A percentile compares a stretch with the other conserved stretches of the same genome.
Evolutionary conservation across 2,888 invertebrate species (phyloP).

Genomic region (Caenorhabditis sinica): DNA sequence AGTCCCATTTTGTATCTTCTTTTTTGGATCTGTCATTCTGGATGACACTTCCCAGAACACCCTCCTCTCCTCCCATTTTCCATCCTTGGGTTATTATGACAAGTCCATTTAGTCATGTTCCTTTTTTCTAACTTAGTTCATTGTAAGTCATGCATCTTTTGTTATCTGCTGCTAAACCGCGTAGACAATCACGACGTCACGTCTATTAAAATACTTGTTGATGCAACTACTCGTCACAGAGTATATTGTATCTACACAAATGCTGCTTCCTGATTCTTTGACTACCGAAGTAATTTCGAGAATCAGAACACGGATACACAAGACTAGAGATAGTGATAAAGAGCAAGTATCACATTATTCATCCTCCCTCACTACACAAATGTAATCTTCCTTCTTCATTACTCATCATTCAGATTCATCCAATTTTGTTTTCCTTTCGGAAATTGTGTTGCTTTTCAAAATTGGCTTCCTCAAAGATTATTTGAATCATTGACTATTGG

Average conservation of each 20-base stretch:
- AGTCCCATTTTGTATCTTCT: constrained; percentile 10
- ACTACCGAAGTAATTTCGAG: neutral
- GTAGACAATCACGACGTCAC: constrained; percentile 39
- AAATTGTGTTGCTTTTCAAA: constrained; percentile 20
- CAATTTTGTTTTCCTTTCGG: constrained; percentile 30
- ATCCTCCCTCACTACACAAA: constrained; percentile 3
- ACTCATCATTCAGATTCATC: constrained; percentile 44
- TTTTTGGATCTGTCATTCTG: constrained; percentile 18
- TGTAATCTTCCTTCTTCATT: constrained; percentile 19
- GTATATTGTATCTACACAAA: constrained; percentile 21
- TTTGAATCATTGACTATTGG: constrained; percentile 34
- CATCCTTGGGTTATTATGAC: constrained; percentile 16
- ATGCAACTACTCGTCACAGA: constrained; percentile 22
- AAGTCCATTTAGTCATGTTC: constrained; percentile 17
- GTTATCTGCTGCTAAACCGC: constrained; percentile 14
- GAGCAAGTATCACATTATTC: constrained; percentile 25
- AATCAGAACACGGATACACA: constrained; percentile 11
- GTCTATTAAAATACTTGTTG: constrained; percentile 18
- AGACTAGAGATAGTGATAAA: constrained; percentile 19
- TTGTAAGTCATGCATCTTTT: constrained; percentile 7
- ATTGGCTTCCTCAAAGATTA: constrained; percentile 62
- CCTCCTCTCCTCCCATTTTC: neutral
- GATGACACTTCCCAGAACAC: constrained; percentile 24
- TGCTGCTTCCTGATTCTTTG: constrained; percentile 13
- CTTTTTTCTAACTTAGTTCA: neutral